Evolutionary conservation across 2,888 invertebrate species (phyloP).

Genomic region (Macaria notata): DNA sequence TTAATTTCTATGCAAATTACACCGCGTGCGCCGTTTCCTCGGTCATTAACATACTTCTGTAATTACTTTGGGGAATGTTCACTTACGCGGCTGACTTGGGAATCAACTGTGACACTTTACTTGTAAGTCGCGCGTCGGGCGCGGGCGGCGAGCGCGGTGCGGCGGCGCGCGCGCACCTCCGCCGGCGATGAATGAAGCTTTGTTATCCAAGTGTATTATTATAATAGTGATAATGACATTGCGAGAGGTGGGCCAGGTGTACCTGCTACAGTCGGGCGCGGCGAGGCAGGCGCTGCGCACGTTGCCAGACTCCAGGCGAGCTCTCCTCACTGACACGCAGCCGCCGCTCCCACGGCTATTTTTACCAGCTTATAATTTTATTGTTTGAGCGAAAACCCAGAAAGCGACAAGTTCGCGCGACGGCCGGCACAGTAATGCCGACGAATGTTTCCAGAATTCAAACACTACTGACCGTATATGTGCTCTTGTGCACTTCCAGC

Average conservation of each 20-base stretch:
- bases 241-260: slow-evolving; percentile 71
- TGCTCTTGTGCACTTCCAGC: slow-evolving; percentile 46
- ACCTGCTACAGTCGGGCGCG: slow-evolving; percentile 70
- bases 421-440: slow-evolving; percentile 71
- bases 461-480: slow-evolving; percentile 28
- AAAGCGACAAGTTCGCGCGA: slow-evolving; percentile 74
- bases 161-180: slow-evolving; percentile 27
- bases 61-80: slow-evolving; percentile 33
- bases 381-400: slow-evolving; percentile 75
- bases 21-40: slow-evolving; percentile 33
- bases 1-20: slow-evolving; percentile 39
- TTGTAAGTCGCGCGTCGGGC: slow-evolving; percentile 2
- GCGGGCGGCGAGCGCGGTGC: slow-evolving; percentile 10
- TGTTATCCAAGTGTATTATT: slow-evolving; percentile 62
- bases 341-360: slow-evolving; percentile 63
- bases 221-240: slow-evolving; percentile 79
- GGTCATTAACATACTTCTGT: slow-evolving; percentile 34
- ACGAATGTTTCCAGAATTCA: slow-evolving; percentile 52
- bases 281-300: slow-evolving; percentile 61
- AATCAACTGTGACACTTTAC: slow-evolving; percentile 18
- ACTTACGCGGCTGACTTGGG: slow-evolving; percentile 24
- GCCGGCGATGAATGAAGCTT: slow-evolving; percentile 57
- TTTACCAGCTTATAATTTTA: slow-evolving; percentile 80
- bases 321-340: slow-evolving; percentile 53
- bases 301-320: slow-evolving; percentile 68